Evolutionary conservation across 2,888 invertebrate genomes (phyloP), one percentile per base, ranked within the genome.

Genomic region (Mechanitis messenoides): DNA sequence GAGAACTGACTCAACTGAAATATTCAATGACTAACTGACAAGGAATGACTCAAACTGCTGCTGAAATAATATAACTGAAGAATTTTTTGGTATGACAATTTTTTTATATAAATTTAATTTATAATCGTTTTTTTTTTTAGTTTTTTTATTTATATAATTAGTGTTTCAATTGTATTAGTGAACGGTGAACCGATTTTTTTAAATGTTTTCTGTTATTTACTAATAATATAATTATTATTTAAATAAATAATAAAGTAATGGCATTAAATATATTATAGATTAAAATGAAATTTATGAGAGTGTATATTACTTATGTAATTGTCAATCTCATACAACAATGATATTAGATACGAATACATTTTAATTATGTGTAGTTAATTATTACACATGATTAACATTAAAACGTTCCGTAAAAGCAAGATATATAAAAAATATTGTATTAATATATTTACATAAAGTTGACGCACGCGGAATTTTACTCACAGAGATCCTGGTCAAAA

Each of bases 1-100:
- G 46, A 35, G n/a, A 61, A 68, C 76, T 83, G 83, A 85, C 73
- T 84, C 84, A 84, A 78, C 80, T 80, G 74, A 78, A 78, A 72
- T 72, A 67, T 77, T 76, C 68, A 76, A 74, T 85, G 85, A 86
- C 78, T 86, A 84, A 85, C 75, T 69, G 71, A 62, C 60, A 68
- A 64, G 60, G 60, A 65, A 61, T 84, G 84, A 84, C 72, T 85
- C 85, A 85, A 77, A 58, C 57, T 62, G 45, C 45, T 59, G 31
- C 71, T 75, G 70, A 75, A 79, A 80, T 72, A 66, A 72, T 71
- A 63, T 70, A 64, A 61, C 72, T 75, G 73, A 74, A 79, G 74
- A 78, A 80, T 72, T 74, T 69, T 65, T 68, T 74, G 77, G 74
- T 76, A 58, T 53, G 11, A 53, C 31, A 45, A 54, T 28, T 7